Evolutionary conservation across 2,888 invertebrate species (phyloP), one percentile per base, ranked within the genome.

Genomic region (Hemaris fuciformis): DNA sequence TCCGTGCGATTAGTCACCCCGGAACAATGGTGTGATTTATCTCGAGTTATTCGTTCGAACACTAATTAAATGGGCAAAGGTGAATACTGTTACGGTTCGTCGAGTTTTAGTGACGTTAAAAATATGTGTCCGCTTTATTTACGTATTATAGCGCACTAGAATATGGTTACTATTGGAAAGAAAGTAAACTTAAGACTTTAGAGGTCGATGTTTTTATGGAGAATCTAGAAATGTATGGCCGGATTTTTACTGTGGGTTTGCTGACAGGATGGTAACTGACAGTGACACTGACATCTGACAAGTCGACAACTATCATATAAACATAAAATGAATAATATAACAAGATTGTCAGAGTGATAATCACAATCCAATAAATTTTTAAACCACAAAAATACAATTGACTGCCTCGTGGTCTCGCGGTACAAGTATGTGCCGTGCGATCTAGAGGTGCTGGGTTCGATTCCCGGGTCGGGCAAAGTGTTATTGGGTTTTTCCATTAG

Each of bases 1-100:
- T 67, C 60, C 68, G 64, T 68, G 62, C 62, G 60, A 64, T 76
- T 75, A 76, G 74, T 76, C 75, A 76, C 72, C 69, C 42, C 62
- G 62, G 60, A 60, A 59, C 57, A 60, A 66, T 43, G 62, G 34
- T 62, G 48, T 66, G 67, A 70, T 71, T 67, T 64, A 65, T 68
- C 64, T 67, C 62, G 57, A 56, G 60, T 65, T 63, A 62, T 59
- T 66, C 58, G 60, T 53, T 41, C 42, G 43, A 27, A 45, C 59
- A 38, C 59, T 56, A 59, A 59, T 38, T 62, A 62, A 31, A 34
- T 22, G 22, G 23, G 31, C 53, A 53, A 31, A 53, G 31, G 18
- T 31, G 53, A 53, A 27, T 6, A 7, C n/a, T 25, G 13, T 25
- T 25, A 25, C 10, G 18, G 18, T 53, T 3, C 18, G 18, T 18